phyloP scores from a whole-genome alignment of 2,113 vertebrate genomes.

The Ptilorrhoa leucosticta region DNA sequence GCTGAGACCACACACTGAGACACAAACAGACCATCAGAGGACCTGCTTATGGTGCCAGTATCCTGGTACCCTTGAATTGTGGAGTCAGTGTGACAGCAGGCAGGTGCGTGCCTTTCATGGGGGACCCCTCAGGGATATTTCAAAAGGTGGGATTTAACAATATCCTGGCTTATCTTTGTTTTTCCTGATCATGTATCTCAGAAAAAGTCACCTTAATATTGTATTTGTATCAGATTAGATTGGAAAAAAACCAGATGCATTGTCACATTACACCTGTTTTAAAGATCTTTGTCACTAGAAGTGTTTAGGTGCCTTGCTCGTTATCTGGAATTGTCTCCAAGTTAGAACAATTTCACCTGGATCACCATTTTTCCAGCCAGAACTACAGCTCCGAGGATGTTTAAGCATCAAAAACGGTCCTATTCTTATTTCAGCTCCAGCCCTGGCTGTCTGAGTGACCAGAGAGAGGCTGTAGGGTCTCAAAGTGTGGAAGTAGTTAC shows the following conservation, averaged over 20 bases:
- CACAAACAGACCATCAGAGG: background rate
- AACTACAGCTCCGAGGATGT: background rate
- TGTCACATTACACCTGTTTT: background rate
- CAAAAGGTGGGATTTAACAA: background rate
- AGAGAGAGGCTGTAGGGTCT: background rate
- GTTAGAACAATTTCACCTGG: background rate
- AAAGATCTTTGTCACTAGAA: background rate
- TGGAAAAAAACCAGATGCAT: background rate
- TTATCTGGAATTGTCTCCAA: background rate
- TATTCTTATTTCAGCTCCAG: background rate
- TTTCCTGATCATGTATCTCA: background rate
- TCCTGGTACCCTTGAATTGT: background rate
- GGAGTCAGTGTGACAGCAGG: background rate
- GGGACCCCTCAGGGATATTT: background rate
- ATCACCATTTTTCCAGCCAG: background rate
- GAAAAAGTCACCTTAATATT: background rate
- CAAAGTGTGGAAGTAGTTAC: background rate
- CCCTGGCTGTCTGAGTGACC: background rate
- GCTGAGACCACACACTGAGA: background rate
- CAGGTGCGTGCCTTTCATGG: fast-evolving
- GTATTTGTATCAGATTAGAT: background rate
- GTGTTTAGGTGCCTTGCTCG: background rate
- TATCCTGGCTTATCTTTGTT: background rate
- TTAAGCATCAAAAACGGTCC: background rate
- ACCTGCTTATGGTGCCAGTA: background rate